Evolutionary conservation across 2,888 invertebrate genomes (phyloP).

Genomic region (Drosophila lutescens): DNA sequence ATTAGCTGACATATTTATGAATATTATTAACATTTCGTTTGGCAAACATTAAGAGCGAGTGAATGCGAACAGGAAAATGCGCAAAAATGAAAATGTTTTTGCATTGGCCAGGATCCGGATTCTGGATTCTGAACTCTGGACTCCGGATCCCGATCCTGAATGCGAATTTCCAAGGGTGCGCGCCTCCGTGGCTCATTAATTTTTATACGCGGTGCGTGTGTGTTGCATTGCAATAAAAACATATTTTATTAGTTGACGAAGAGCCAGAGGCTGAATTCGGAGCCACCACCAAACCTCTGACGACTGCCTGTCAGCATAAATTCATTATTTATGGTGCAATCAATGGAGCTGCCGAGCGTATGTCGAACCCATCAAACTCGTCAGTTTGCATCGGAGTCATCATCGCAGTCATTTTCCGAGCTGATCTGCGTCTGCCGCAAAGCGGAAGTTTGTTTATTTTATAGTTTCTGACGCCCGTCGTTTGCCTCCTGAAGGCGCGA

Average conservation of each 20-base stretch:
- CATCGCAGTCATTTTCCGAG: conserved; percentile 41
- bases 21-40: conserved; percentile 71
- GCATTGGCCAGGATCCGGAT: conserved; percentile 41
- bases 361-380: conserved; percentile 84
- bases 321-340: conserved; percentile 84
- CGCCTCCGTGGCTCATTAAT: conserved; percentile 83
- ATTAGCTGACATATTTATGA: conserved; percentile 79
- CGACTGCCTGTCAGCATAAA: conserved; percentile 84
- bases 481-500: conserved; percentile 54
- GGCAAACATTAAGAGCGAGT: conserved; percentile 52
- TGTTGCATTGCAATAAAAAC: conserved; percentile 72
- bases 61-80: conserved; percentile 42
- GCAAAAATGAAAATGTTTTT: conserved; percentile 45
- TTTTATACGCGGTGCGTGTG: conserved; percentile 72
- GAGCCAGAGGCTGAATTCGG: conserved; percentile 14
- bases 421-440: conserved; percentile 39
- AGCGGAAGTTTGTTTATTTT: conserved; percentile 83
- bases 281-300: conserved; percentile 47
- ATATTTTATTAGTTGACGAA: conserved; percentile 81
- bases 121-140: neutral
- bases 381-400: conserved; percentile 62
- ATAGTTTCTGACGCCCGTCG: conserved; percentile 78
- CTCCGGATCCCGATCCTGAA: conserved; percentile 23
- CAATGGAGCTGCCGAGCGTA: conserved; percentile 83
- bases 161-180: conserved; percentile 48